A percentile compares a stretch with the other conserved stretches of the same genome.
Evolutionary conservation across 92 coral and sea anemone genomes (phyloP).

Genomic region (Palythoa caribaeorum): DNA sequence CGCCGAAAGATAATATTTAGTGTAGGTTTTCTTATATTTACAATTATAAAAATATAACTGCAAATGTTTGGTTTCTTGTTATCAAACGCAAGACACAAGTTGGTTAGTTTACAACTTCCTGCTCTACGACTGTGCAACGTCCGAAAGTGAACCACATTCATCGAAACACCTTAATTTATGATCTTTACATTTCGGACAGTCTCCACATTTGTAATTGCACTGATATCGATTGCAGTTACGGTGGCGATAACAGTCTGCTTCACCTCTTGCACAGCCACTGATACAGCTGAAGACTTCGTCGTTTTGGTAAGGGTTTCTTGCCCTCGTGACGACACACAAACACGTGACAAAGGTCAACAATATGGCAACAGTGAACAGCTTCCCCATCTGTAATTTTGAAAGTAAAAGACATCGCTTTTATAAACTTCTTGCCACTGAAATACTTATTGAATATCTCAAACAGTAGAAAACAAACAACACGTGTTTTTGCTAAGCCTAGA

Average conservation of each 20-base stretch:
- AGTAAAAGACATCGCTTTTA: no score
- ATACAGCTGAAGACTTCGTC: neutral
- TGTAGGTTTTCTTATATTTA: no score
- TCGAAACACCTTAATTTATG: neutral
- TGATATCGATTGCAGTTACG: neutral
- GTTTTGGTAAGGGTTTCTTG: neutral
- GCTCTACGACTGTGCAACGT: no score
- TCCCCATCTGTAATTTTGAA: neutral
- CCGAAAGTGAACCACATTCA: neutral
- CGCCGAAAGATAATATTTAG: no score
- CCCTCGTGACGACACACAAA: neutral
- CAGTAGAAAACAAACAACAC: no score
- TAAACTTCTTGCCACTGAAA: no score
- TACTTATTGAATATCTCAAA: no score
- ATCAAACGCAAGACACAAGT: no score
- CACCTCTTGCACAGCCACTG: neutral
- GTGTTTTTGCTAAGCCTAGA: no score
- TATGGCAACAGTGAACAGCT: neutral
- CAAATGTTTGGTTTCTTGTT: no score
- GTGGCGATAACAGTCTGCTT: neutral
- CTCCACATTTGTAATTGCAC: constrained; percentile 4
- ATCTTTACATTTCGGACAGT: neutral
- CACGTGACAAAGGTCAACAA: neutral
- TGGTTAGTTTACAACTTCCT: no score
- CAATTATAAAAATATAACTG: no score